Conservation (phyloP, 2,113 vertebrate genomes). For the Jacana jacana region DNA sequence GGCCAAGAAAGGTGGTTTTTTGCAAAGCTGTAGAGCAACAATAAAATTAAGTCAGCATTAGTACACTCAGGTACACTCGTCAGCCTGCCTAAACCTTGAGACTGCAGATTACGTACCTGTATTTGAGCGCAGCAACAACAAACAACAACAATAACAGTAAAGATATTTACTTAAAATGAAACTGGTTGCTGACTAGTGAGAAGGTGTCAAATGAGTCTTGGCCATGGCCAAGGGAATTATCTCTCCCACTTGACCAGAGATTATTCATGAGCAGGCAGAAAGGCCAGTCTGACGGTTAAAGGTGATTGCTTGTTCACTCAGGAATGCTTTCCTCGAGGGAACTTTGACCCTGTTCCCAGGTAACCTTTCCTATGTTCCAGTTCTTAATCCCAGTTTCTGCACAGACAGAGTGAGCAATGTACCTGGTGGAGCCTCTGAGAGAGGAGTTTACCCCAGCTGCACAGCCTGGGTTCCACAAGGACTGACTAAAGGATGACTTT, state of each 20-base stretch:
- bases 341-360: background rate
- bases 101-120: background rate
- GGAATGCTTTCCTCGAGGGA: background rate
- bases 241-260: background rate
- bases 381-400: background rate
- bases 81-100: background rate
- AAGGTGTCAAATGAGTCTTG: background rate
- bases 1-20: background rate
- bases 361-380: background rate
- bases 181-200: background rate
- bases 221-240: background rate
- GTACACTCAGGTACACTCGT: background rate
- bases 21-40: background rate
- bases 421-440: background rate
- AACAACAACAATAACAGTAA: background rate
- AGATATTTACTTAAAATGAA: background rate
- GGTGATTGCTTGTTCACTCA: background rate
- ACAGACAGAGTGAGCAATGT: background rate
- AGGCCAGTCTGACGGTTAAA: background rate
- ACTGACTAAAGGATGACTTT: background rate
- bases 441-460: background rate
- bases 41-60: background rate
- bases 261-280: background rate
- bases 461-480: background rate
- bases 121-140: background rate